These are phyloP conservation scores for Phaethon lepturus DNA, from an alignment of 2,113 vertebrate genomes.

Conservation along the genomic window DNA sequence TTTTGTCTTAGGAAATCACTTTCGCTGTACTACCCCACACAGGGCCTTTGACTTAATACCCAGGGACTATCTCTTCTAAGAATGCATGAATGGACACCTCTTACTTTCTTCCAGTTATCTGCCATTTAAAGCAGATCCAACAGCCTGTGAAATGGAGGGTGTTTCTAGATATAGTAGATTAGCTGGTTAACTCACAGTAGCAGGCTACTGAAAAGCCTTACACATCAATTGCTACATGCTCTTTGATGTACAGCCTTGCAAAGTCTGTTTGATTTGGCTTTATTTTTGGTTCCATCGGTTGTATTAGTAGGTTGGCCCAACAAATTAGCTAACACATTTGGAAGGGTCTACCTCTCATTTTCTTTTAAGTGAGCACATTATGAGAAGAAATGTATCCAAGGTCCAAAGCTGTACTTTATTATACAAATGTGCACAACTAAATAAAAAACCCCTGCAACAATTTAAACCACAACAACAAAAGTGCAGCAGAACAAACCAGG, in stretches of 20 bases:
- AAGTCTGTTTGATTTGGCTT: background rate
- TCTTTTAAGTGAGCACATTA: background rate
- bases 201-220: background rate
- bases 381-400: background rate
- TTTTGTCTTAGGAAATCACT: slow-evolving; percentile 21
- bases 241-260: background rate
- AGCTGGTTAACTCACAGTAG: background rate
- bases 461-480: background rate
- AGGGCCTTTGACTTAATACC: background rate
- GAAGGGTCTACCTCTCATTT: background rate
- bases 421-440: background rate
- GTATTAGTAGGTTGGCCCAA: background rate
- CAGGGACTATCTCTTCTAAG: background rate
- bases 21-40: background rate
- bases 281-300: background rate
- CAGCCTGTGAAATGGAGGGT: background rate
- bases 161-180: slow-evolving; percentile 10
- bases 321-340: background rate
- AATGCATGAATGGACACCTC: background rate
- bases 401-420: background rate
- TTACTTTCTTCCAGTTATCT: background rate
- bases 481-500: background rate
- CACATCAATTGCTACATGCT: background rate
- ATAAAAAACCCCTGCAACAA: background rate
- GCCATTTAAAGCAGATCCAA: background rate